Conservation (phyloP, 2,113 vertebrate species). For the Oreocharis arfaki region DNA sequence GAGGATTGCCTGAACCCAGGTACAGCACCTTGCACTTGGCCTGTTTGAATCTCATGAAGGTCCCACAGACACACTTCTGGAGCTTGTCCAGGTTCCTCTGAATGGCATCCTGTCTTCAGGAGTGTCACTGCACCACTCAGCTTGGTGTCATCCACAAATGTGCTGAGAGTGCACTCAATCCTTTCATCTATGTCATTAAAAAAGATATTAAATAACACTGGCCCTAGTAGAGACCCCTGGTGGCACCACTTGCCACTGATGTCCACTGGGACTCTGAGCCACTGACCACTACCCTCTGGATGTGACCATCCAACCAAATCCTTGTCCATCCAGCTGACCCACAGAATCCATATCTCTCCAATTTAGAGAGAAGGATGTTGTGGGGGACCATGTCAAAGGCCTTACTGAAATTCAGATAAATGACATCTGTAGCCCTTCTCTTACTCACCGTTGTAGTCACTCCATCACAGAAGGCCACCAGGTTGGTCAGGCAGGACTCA, state of each 20-base stretch:
- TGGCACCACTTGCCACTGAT: neutral
- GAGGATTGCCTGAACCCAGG: fast-evolving
- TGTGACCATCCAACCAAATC: neutral
- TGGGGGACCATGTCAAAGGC: fast-evolving
- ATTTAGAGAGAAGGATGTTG: neutral
- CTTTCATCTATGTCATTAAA: neutral
- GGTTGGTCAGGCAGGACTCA: neutral
- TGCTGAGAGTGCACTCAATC: fast-evolving
- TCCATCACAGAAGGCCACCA: neutral
- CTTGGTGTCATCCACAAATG: neutral
- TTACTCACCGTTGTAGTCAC: neutral
- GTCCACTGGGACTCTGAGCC: neutral
- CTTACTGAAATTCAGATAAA: neutral
- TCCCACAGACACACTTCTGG: fast-evolving
- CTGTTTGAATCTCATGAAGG: neutral
- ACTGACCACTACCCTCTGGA: neutral
- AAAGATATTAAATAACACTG: neutral
- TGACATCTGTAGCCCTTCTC: neutral
- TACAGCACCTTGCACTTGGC: neutral
- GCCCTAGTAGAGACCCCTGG: fast-evolving
- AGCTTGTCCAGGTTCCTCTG: neutral
- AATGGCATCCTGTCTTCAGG: fast-evolving
- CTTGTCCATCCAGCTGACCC: neutral
- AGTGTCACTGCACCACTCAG: fast-evolving
- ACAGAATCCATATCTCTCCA: neutral